Evolutionary conservation across 2,888 invertebrate genomes (phyloP), one percentile per base, ranked within the genome.

Genomic region (Microctonus aethiopoides): DNA sequence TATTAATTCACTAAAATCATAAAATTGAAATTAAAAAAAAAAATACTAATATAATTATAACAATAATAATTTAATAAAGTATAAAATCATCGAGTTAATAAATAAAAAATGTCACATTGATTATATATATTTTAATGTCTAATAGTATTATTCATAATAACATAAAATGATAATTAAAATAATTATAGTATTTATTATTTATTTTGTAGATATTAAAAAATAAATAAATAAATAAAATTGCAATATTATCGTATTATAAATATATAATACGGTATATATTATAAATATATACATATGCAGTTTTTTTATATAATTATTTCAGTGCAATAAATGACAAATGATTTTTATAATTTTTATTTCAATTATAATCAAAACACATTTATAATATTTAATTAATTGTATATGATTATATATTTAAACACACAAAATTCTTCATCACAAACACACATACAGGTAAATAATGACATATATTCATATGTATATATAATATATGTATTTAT

Each of bases 311-410:
- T 56, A 6, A 16, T 57, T 57, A 11, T 22, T 57, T 57, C 57
- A 57, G 57, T 57, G 57, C 57, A 57, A 57, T 57, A 57, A 16
- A 57, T n/a, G 16, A 29, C 2, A 0, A 10, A 20, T 16, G 16
- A 16, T 57, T 57, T n/a, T 29, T 57, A 57, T n/a, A 34, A 57
- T 54, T 57, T 32, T 57, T 16, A 57, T 57, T 57, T n/a, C 4
- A 54, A 26, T 24, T 54, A 9, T n/a, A n/a, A 26, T 26, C 54
- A 24, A 26, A 24, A 54, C n/a, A 54, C 29, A 57, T 57, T 57
- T n/a, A n/a, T n/a, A n/a, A n/a, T n/a, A n/a, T n/a, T n/a, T n/a
- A n/a, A n/a, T n/a, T n/a, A n/a, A n/a, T n/a, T n/a, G n/a, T n/a
- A n/a, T n/a, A n/a, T n/a, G n/a, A n/a, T n/a, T n/a, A n/a, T n/a